Conservation (phyloP, 1,140 invertebrate genomes). For the Drosophila virilis region DNA sequence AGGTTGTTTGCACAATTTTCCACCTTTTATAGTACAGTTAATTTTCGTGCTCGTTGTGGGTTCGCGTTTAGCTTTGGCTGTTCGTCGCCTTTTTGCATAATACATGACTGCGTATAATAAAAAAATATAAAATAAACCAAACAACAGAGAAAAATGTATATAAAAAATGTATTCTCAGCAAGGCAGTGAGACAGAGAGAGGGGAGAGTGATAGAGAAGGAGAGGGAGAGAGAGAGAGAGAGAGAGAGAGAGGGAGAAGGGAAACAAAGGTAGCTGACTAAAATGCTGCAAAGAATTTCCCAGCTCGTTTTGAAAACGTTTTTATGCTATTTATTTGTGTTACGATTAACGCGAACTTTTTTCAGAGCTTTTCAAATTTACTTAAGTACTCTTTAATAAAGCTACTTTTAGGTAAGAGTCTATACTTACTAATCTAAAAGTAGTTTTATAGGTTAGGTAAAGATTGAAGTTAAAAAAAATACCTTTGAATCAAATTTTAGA, state of each 20-base stretch:
- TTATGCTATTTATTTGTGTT: slow-evolving; percentile 74
- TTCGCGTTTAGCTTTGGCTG: slow-evolving; percentile 29
- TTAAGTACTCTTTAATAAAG: background rate
- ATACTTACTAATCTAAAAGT: too few relatives aligned
- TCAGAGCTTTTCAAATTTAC: slow-evolving; percentile 32
- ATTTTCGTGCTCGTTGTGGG: slow-evolving; percentile 76
- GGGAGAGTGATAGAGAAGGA: background rate
- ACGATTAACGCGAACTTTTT: slow-evolving; percentile 58
- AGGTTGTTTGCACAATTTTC: slow-evolving; percentile 83
- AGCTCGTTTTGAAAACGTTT: slow-evolving; percentile 69
- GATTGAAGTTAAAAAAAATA: too few relatives aligned
- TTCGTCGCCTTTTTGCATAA: slow-evolving; percentile 43
- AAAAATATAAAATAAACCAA: slow-evolving; percentile 6
- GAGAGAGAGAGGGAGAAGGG: background rate
- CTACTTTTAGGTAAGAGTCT: too few relatives aligned
- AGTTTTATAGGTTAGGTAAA: too few relatives aligned
- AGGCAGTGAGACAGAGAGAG: background rate
- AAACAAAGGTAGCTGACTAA: slow-evolving; percentile 32
- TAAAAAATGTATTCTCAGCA: too few relatives aligned
- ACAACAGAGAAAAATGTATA: background rate
- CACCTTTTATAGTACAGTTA: slow-evolving; percentile 83
- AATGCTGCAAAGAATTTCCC: slow-evolving; percentile 67
- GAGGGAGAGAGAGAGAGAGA: slow-evolving; percentile 8
- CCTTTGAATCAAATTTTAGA: too few relatives aligned
- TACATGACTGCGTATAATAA: slow-evolving; percentile 44